These are phyloP conservation scores for Leucopsar rothschildi DNA, from an alignment of 2,113 vertebrate genomes.

Conservation along the genomic window DNA sequence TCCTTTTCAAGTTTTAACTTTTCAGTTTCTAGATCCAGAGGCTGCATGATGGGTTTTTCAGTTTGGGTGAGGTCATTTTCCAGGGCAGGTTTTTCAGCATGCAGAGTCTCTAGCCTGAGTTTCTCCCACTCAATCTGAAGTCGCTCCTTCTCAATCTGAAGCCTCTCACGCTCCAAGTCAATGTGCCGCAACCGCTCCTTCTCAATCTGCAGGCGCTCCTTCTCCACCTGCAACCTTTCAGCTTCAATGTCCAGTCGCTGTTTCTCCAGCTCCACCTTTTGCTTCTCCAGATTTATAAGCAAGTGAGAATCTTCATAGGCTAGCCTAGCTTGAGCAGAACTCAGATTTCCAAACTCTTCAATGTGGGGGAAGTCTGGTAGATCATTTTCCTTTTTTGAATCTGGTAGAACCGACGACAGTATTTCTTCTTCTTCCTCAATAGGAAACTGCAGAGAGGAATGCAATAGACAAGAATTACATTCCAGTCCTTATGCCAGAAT, in stretches of 20 bases:
- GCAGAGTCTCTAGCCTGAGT: constrained; percentile 77
- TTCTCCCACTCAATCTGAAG: constrained; percentile 88
- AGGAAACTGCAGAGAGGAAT: constrained; percentile 71
- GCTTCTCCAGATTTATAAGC: constrained; percentile 86
- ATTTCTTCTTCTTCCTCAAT: constrained; percentile 91
- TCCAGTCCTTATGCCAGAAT: not conserved
- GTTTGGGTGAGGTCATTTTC: constrained; percentile 72
- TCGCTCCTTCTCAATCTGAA: constrained; percentile 87
- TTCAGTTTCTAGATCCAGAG: constrained; percentile 84
- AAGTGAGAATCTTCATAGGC: constrained; percentile 80
- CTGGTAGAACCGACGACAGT: constrained; percentile 86
- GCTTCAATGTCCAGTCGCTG: constrained; percentile 86
- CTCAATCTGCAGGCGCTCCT: constrained; percentile 86
- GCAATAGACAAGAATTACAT: not conserved
- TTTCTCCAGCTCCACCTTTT: constrained; percentile 88
- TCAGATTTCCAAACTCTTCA: constrained; percentile 82
- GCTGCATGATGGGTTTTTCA: constrained; percentile 75
- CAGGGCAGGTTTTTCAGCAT: constrained; percentile 71
- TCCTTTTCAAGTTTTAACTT: constrained; percentile 91
- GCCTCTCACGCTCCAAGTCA: constrained; percentile 83
- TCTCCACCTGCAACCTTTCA: constrained; percentile 86
- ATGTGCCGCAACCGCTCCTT: constrained; percentile 82
- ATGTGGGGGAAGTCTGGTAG: constrained; percentile 83
- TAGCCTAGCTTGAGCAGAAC: constrained; percentile 78
- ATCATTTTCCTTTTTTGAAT: constrained; percentile 83